phyloP scores from a whole-genome alignment of 2,113 vertebrate species.

The Siphamia tubifer region DNA sequence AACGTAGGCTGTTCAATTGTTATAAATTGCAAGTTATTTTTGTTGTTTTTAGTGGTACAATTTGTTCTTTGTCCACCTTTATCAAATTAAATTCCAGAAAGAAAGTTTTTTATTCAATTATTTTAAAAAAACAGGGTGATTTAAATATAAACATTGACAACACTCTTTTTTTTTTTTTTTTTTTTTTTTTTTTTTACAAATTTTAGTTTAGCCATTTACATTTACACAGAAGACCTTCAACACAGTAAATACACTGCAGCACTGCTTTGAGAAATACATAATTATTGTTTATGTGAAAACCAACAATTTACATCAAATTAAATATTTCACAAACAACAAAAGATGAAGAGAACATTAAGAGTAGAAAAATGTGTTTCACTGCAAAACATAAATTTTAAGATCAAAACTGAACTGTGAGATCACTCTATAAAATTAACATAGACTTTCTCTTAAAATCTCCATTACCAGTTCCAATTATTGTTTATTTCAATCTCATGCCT shows the following conservation, averaged over 20 bases:
- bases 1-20: neutral
- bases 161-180: neutral
- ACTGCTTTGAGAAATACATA: neutral
- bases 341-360: conserved; percentile 2
- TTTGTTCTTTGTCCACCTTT: neutral
- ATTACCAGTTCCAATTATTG: neutral
- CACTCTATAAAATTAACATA: neutral
- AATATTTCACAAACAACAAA: conserved; percentile 23
- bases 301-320: conserved; percentile 9
- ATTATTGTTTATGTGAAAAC: conserved; percentile 7
- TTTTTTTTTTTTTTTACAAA: neutral
- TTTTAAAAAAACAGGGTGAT: neutral
- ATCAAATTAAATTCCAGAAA: neutral
- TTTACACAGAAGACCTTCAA: neutral
- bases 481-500: neutral
- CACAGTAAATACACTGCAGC: neutral
- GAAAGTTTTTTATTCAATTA: neutral
- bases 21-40: neutral
- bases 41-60: neutral
- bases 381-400: conserved; percentile 5
- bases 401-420: conserved; percentile 2
- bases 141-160: neutral
- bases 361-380: conserved; percentile 2
- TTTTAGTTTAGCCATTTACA: neutral
- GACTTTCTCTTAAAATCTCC: neutral